Conservation (phyloP, 2,113 vertebrate species). For the Indri indri region DNA sequence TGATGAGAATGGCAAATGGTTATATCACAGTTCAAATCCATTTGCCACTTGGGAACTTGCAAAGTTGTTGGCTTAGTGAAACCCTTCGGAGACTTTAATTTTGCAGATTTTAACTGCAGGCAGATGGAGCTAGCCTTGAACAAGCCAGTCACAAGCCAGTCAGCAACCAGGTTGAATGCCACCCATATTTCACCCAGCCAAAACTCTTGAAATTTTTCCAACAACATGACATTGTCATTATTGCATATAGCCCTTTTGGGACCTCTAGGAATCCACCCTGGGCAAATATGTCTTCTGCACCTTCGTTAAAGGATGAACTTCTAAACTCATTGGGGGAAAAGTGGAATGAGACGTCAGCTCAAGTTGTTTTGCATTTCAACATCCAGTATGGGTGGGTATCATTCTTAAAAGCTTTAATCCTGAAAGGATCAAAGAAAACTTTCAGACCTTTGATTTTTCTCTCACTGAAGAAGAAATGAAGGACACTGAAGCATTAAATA, state of each 20-base stretch:
- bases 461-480: background rate
- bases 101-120: background rate
- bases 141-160: background rate
- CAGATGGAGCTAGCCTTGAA: background rate
- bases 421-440: constrained; percentile 91
- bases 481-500: background rate
- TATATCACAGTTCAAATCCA: constrained; percentile 91
- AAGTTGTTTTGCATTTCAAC: constrained; percentile 82
- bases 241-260: constrained; percentile 94
- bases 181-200: constrained; percentile 95
- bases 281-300: constrained; percentile 85
- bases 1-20: constrained; percentile 89
- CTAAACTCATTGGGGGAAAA: constrained; percentile 84
- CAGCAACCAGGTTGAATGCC: constrained; percentile 91
- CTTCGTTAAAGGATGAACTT: constrained; percentile 83
- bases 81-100: background rate
- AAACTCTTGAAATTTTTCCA: constrained; percentile 94
- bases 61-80: background rate
- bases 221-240: constrained; percentile 91
- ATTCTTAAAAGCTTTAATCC: constrained; percentile 94
- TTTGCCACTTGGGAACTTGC: constrained; percentile 92
- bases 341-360: constrained; percentile 84
- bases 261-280: constrained; percentile 90
- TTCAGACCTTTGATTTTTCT: constrained; percentile 85
- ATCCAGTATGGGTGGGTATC: constrained; percentile 91